Conservation (phyloP, 2,888 invertebrate genomes). For the Acanthosepion esculentum region DNA sequence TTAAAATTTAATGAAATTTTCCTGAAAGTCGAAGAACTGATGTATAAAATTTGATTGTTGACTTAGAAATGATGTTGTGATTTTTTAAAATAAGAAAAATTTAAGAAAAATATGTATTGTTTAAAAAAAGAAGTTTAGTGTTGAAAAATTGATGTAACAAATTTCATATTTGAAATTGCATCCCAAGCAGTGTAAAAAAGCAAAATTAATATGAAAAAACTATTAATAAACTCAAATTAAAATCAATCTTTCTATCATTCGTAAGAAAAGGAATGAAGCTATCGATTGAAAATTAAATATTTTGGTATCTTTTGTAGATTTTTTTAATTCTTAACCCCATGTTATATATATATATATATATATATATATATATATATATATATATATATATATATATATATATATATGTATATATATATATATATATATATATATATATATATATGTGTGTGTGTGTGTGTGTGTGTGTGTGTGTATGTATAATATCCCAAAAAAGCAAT, state of each 20-base stretch:
- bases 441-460: too few species aligned
- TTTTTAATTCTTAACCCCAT: too few species aligned
- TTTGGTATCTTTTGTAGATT: background rate
- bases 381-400: too few species aligned
- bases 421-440: too few species aligned
- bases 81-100: background rate
- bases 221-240: background rate
- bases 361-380: too few species aligned
- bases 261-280: background rate
- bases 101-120: slow-evolving; percentile 11
- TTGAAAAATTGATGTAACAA: background rate
- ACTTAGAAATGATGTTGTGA: background rate
- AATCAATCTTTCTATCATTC: background rate
- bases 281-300: background rate
- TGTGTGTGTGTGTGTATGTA: too few species aligned
- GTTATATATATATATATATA: too few species aligned
- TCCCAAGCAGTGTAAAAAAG: background rate
- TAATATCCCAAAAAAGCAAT: too few species aligned
- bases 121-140: background rate
- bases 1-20: background rate
- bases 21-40: background rate
- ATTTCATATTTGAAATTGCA: background rate
- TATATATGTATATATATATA: too few species aligned
- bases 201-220: background rate
- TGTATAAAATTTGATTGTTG: background rate